These are phyloP conservation scores for Lampris megalopsis DNA, from an alignment of 2,113 vertebrate species.

Conservation along the genomic window DNA sequence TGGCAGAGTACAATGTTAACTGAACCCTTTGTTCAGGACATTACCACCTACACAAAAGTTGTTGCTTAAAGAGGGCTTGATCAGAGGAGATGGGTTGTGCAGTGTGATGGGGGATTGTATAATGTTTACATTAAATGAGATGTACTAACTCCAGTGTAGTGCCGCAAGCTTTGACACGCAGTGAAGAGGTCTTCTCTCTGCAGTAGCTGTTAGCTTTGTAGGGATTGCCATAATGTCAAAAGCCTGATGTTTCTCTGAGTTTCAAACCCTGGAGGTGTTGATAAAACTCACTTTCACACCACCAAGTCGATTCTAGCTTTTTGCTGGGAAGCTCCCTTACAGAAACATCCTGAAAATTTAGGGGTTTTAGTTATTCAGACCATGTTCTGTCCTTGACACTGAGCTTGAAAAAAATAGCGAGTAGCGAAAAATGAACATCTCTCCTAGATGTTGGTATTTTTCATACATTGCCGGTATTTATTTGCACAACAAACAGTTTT, in stretches of 20 bases:
- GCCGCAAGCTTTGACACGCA: constrained; percentile 27
- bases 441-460: no score
- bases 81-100: constrained; percentile 70
- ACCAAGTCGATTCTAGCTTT: no score
- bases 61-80: constrained; percentile 54
- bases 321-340: no score
- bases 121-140: constrained; percentile 65
- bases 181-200: constrained; percentile 46
- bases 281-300: no score
- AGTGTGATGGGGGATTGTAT: constrained; percentile 64
- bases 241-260: constrained; percentile 7
- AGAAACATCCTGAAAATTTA: no score
- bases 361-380: no score
- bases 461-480: no score
- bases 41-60: constrained; percentile 54
- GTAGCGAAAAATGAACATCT: no score
- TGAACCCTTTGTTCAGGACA: constrained; percentile 43
- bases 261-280: no score
- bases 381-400: no score
- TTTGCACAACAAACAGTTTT: no score
- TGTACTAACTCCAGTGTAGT: constrained; percentile 36
- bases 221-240: constrained; percentile 30
- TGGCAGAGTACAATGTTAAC: constrained; percentile 62
- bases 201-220: constrained; percentile 26
- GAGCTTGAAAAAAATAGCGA: no score